phyloP scores from a whole-genome alignment of 1,140 invertebrate genomes.

The Odontomachus brunneus region DNA sequence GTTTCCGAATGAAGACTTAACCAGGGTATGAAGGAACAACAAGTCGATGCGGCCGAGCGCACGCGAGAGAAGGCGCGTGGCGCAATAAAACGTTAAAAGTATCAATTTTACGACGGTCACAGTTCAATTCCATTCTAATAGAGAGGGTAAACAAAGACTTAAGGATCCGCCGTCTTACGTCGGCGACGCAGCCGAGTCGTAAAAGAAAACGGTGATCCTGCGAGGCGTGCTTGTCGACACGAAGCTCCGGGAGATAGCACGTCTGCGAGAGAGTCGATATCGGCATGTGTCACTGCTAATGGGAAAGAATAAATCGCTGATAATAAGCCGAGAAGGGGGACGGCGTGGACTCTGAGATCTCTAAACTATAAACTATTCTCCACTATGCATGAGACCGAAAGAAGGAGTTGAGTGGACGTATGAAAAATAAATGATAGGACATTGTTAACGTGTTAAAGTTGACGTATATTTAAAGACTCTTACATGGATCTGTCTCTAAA shows the following conservation, averaged over 20 bases:
- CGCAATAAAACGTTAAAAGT: slow-evolving; percentile 60
- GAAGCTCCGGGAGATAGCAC: slow-evolving; percentile 54
- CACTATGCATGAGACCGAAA: neutral
- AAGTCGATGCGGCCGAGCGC: neutral
- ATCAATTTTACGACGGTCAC: slow-evolving; percentile 58
- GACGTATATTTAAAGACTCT: too few relatives aligned
- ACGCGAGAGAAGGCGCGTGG: neutral
- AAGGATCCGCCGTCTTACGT: slow-evolving; percentile 53
- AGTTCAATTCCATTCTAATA: slow-evolving; percentile 66
- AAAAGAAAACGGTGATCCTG: slow-evolving; percentile 72
- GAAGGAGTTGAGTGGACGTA: too few relatives aligned
- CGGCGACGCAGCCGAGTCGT: slow-evolving; percentile 54
- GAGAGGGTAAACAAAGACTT: slow-evolving; percentile 63
- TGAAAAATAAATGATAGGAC: too few relatives aligned
- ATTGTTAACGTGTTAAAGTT: too few relatives aligned
- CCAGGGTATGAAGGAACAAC: neutral
- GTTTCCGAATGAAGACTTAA: neutral
- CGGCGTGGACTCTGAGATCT: neutral
- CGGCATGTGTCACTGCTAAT: slow-evolving; percentile 29
- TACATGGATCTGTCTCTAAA: too few relatives aligned
- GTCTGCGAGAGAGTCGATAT: slow-evolving; percentile 49
- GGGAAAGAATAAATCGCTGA: slow-evolving; percentile 40
- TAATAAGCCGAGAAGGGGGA: neutral
- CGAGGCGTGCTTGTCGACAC: slow-evolving; percentile 60
- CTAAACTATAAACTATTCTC: neutral